These are phyloP conservation scores for Antheraea pernyi DNA, from an alignment of 1,140 invertebrate species.

Conservation along the genomic window DNA sequence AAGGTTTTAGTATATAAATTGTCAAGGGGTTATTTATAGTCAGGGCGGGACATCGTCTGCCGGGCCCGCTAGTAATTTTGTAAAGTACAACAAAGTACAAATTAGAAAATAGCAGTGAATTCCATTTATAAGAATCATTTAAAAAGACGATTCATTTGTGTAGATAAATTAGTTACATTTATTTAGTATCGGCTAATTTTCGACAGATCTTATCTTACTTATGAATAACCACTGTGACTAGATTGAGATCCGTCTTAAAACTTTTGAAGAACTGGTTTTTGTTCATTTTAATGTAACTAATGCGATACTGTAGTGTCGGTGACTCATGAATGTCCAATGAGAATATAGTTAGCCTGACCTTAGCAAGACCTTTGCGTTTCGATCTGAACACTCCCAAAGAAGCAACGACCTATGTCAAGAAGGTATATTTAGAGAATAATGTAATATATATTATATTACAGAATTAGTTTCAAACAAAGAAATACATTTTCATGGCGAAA, in stretches of 20 bases:
- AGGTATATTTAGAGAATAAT: constrained; percentile 15
- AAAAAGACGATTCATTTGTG: neutral
- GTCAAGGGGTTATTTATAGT: no score
- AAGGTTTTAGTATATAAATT: no score
- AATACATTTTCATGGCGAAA: no score
- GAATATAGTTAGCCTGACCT: neutral
- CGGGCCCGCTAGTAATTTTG: no score
- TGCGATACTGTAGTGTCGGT: neutral
- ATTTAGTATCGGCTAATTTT: neutral
- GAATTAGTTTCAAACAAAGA: no score
- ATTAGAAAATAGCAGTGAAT: neutral
- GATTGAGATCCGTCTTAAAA: neutral
- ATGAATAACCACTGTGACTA: neutral
- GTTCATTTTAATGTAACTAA: neutral
- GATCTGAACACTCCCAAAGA: constrained; percentile 14
- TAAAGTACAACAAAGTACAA: neutral
- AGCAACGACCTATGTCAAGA: constrained; percentile 23
- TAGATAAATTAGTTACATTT: neutral
- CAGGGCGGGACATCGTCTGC: no score
- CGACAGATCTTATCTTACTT: neutral
- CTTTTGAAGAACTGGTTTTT: neutral
- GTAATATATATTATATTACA: no score
- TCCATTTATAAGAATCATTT: neutral
- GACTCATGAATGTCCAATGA: neutral
- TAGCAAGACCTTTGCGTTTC: neutral